Evolutionary conservation across 2,888 invertebrate genomes (phyloP).

Genomic region (Acronicta leporina): DNA sequence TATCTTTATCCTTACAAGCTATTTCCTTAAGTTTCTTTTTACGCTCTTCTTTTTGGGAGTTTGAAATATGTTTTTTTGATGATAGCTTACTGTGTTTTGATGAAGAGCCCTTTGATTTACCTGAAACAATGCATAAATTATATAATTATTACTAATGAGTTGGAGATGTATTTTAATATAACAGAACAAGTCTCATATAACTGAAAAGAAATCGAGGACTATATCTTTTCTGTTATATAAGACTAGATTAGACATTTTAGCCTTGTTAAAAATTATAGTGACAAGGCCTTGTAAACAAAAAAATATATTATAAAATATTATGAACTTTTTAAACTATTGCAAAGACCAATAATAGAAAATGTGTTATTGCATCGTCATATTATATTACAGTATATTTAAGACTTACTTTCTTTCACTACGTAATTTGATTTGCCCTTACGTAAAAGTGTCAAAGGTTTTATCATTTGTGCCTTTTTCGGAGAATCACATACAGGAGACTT

Average conservation of each 20-base stretch:
- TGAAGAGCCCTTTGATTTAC: slow-evolving; percentile 60
- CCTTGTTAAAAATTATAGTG: too few relatives aligned
- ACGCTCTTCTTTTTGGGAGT: slow-evolving; percentile 81
- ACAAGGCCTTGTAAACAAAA: too few relatives aligned
- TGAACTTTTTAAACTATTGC: too few relatives aligned
- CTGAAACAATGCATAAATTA: slow-evolving; percentile 52
- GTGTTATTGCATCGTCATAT: not conserved
- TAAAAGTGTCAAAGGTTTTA: slow-evolving; percentile 67
- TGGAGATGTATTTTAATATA: too few relatives aligned
- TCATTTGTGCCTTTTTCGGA: slow-evolving; percentile 71
- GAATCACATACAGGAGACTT: slow-evolving; percentile 43
- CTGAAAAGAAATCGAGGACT: too few relatives aligned
- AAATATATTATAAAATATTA: too few relatives aligned
- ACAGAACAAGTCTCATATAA: too few relatives aligned
- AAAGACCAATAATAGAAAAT: not conserved
- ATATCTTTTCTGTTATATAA: too few relatives aligned
- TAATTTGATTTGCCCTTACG: slow-evolving; percentile 59
- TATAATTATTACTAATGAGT: not conserved
- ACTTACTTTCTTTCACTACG: slow-evolving; percentile 64
- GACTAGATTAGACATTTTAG: too few relatives aligned
- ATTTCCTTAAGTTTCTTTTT: slow-evolving; percentile 86
- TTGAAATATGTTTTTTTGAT: slow-evolving; percentile 65
- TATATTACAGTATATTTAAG: not conserved
- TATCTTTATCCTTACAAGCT: slow-evolving; percentile 73
- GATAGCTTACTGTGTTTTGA: slow-evolving; percentile 62